Conservation (phyloP, 2,797 vertebrate genomes). For the Microctenopoma steveboyesi region DNA sequence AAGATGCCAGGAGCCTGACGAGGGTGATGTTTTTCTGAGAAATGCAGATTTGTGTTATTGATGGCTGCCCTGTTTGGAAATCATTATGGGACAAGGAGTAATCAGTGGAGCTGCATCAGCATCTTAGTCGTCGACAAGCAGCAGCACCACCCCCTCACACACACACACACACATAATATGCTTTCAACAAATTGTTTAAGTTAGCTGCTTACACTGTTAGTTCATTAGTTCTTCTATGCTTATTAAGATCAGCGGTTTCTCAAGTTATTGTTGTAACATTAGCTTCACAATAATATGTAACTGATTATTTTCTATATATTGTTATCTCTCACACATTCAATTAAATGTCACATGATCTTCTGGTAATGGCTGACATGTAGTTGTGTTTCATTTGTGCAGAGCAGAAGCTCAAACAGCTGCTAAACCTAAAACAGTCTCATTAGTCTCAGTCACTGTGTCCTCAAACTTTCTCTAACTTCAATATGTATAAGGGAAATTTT, state of each 20-base stretch:
- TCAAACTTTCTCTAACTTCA: neutral
- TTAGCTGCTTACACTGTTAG: constrained; percentile 22
- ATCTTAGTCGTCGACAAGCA: constrained; percentile 63
- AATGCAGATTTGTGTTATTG: constrained; percentile 85
- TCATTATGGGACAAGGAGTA: constrained; percentile 79
- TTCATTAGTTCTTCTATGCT: constrained; percentile 30
- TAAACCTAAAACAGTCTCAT: neutral
- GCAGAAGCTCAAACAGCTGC: neutral
- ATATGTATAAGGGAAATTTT: neutral
- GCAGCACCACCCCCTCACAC: constrained; percentile 22
- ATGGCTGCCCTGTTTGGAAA: constrained; percentile 80
- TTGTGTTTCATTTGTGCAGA: neutral
- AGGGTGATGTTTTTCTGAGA: constrained; percentile 78
- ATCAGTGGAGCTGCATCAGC: constrained; percentile 83
- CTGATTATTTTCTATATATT: neutral
- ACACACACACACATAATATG: constrained; percentile 8
- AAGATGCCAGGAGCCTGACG: constrained; percentile 76
- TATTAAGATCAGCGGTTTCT: constrained; percentile 22
- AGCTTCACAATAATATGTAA: neutral
- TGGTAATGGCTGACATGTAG: neutral
- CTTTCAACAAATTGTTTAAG: constrained; percentile 39
- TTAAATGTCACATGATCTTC: neutral
- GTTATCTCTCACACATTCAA: neutral
- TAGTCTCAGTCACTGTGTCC: neutral
- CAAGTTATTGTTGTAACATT: constrained; percentile 23